Percentiles rank a stretch among this genome's conserved stretches.
phyloP scores from a whole-genome alignment of 1,140 invertebrate genomes.

The Hermetia illucens region DNA sequence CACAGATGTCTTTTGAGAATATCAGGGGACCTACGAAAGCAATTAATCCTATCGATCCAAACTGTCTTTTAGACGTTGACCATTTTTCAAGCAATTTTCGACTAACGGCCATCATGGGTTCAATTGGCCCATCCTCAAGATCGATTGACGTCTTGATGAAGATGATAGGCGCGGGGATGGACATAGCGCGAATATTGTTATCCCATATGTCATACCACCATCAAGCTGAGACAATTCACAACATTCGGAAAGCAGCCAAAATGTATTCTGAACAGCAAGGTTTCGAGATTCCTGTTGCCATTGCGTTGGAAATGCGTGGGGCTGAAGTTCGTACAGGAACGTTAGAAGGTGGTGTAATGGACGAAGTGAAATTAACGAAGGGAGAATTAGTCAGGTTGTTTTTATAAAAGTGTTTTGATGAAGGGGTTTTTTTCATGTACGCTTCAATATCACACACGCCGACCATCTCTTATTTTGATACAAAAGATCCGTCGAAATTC shows the following conservation, averaged over 20 bases:
- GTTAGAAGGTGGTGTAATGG: slow-evolving; percentile 39
- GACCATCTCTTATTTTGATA: too few species aligned
- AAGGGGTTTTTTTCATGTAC: slow-evolving; percentile 3
- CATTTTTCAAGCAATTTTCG: too few species aligned
- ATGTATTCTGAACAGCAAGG: slow-evolving; percentile 40
- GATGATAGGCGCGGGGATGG: slow-evolving; percentile 72
- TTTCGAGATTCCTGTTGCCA: slow-evolving; percentile 49
- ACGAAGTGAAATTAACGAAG: too few species aligned
- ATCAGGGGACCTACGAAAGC: too few species aligned
- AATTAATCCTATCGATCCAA: too few species aligned
- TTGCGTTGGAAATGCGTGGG: slow-evolving; percentile 60
- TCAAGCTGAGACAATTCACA: slow-evolving; percentile 47
- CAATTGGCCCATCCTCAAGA: too few species aligned
- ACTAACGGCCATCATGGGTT: too few species aligned
- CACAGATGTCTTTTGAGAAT: too few species aligned
- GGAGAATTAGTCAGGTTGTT: slow-evolving; percentile 2
- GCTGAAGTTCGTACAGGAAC: slow-evolving; percentile 67
- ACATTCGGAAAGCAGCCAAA: slow-evolving; percentile 45
- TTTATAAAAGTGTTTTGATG: neutral
- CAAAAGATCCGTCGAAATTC: too few species aligned
- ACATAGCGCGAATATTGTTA: slow-evolving; percentile 62
- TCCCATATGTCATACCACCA: slow-evolving; percentile 61
- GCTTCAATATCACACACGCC: too few species aligned
- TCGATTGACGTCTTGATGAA: too few species aligned
- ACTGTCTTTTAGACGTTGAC: too few species aligned